phyloP scores from a whole-genome alignment of 2,888 invertebrate species.

The Hyalella azteca region DNA sequence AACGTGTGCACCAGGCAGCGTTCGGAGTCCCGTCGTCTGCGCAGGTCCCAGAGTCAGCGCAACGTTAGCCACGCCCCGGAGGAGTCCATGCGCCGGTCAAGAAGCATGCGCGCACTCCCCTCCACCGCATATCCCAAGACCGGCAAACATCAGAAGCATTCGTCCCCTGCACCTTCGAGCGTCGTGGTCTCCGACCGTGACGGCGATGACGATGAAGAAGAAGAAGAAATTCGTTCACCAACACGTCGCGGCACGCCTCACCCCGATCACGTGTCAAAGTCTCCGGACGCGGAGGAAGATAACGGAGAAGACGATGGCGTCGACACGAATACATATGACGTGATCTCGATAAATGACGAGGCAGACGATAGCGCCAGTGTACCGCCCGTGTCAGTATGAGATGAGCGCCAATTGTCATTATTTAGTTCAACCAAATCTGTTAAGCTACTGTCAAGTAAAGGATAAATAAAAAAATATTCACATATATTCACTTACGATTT shows the following conservation, averaged over 20 bases:
- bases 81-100: background rate
- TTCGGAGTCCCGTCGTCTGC: background rate
- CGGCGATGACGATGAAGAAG: background rate
- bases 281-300: background rate
- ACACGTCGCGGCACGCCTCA: background rate
- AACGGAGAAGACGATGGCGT: background rate
- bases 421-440: too few relatives aligned
- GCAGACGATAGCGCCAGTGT: background rate
- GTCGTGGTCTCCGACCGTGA: too few relatives aligned
- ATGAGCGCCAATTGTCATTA: too few relatives aligned
- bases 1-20: background rate
- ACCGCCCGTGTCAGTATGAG: background rate
- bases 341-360: background rate
- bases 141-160: too few relatives aligned
- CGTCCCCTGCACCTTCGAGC: too few relatives aligned
- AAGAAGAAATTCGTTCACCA: background rate
- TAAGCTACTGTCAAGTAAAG: too few relatives aligned
- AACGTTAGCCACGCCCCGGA: background rate
- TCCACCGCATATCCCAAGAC: background rate
- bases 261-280: background rate
- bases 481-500: too few relatives aligned
- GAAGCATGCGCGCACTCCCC: background rate
- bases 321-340: background rate
- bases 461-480: too few relatives aligned
- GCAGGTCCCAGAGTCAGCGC: slow-evolving; percentile 1